phyloP scores from a whole-genome alignment of 2,888 invertebrate genomes.

The Eupithecia tripunctaria region DNA sequence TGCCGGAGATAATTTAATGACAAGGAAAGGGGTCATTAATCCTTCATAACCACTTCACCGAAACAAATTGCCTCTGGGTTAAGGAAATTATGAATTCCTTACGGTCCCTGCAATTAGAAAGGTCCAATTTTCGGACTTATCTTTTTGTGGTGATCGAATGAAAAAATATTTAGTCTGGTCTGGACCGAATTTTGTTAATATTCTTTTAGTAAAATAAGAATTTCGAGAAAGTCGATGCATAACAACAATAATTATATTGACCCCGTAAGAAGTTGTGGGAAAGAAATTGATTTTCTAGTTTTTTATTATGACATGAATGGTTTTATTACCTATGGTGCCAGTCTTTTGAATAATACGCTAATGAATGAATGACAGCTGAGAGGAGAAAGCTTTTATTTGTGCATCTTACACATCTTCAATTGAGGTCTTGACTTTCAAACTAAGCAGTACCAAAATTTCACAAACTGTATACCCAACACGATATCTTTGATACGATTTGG shows the following conservation, averaged over 20 bases:
- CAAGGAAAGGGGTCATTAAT: constrained; percentile 12
- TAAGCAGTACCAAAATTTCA: neutral
- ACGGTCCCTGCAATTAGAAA: constrained; percentile 28
- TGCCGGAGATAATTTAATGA: constrained; percentile 3
- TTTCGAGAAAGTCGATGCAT: neutral
- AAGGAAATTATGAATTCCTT: constrained; percentile 28
- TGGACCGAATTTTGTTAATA: neutral
- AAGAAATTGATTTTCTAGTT: neutral
- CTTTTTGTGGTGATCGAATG: constrained; percentile 19
- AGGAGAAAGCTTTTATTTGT: constrained; percentile 40
- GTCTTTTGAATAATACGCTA: neutral
- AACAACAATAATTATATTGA: neutral
- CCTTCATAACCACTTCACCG: constrained; percentile 9
- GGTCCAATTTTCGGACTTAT: constrained; percentile 20
- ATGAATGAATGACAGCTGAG: constrained; percentile 19
- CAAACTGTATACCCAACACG: neutral
- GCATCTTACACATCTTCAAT: constrained; percentile 20
- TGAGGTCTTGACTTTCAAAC: constrained; percentile 31
- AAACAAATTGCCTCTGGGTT: constrained; percentile 15
- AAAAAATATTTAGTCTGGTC: neutral
- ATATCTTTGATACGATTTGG: neutral
- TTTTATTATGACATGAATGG: neutral
- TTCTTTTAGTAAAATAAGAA: neutral
- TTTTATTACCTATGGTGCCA: neutral
- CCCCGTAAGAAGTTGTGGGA: neutral